Evolutionary conservation across 2,888 invertebrate genomes (phyloP), one percentile per base, ranked within the genome.

Genomic region (Argyresthia albistria): DNA sequence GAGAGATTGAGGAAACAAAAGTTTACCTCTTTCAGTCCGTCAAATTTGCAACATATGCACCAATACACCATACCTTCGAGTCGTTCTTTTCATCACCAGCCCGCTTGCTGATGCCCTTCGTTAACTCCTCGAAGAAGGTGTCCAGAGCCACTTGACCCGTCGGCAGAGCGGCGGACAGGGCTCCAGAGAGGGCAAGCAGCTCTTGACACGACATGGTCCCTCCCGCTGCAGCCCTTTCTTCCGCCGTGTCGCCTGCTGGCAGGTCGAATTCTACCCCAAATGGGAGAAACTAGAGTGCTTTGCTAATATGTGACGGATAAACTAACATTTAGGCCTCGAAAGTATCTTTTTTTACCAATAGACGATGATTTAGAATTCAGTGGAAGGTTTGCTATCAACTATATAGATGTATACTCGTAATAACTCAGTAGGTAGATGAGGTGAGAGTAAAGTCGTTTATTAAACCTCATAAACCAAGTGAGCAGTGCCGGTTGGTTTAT

Each of bases 131-230:
- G 66, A 95, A 93, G 76, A 95, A 94, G 0, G 94, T 93, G 69
- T 95, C 95, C 50, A 95, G 80, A 11, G 95, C 94, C 46, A 93
- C 91, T 74, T 95, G 95, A 15, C 95, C 95, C 4, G 97, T 96
- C 1, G 97, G 96, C 57, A 97, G 80, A 0, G 97, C 96, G 0
- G 97, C 97, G 57, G 96, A 96, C 53, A 97, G 90, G 0, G 97
- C 97, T 9, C 97, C 97, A 50, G 95, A 95, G 52, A 97, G 89
- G n/a, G 97, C 97, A 55, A 97, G 88, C 35, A 97, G 88, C 79
- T 97, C 96, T 76, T 96, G 96, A 74, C 97, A 97, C 0, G 95
- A 95, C 90, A 95, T 92, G 50, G 90, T 91, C 16, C 90, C 91
- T 37, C 90, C 83, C 0, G 82, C 81, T 0, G 80, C 82, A 0